Evolutionary conservation across 64 coral and sea anemone species (phyloP).

Genomic region (Pocillopora verrucosa): DNA sequence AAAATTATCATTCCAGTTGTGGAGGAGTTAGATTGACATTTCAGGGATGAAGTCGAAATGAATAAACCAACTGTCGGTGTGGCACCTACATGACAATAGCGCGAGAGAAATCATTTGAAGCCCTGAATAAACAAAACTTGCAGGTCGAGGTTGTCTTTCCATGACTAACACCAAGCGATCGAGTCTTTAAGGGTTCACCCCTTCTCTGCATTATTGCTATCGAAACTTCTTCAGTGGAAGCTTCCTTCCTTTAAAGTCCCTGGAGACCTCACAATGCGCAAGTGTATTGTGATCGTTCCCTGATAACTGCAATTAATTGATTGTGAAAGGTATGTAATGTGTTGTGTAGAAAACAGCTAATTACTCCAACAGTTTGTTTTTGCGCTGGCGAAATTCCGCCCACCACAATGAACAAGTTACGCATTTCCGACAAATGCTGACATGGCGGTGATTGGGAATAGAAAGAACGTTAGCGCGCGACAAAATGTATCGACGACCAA

Average conservation of each 20-base stretch:
- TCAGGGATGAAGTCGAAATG: slow-evolving; percentile 32
- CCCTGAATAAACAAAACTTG: background rate
- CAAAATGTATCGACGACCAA: background rate
- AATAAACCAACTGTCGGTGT: slow-evolving; percentile 12
- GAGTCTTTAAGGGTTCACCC: background rate
- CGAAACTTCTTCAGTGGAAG: background rate
- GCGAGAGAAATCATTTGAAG: background rate
- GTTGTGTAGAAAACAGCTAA: slow-evolving; percentile 46
- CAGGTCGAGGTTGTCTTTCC: background rate
- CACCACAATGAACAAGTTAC: slow-evolving; percentile 14
- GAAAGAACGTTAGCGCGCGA: background rate
- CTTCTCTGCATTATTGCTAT: background rate
- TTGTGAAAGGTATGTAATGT: slow-evolving; percentile 50
- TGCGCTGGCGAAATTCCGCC: slow-evolving; percentile 35
- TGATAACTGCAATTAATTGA: slow-evolving; percentile 43
- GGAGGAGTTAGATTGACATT: slow-evolving; percentile 25
- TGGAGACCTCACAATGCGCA: background rate
- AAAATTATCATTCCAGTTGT: background rate
- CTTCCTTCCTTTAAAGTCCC: background rate
- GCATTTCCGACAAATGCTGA: slow-evolving; percentile 37
- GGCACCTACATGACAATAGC: background rate
- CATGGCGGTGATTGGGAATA: slow-evolving; percentile 23
- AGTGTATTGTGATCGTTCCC: background rate
- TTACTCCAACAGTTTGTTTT: slow-evolving; percentile 40
- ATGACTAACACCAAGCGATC: background rate